These are phyloP conservation scores for Polypterus senegalus DNA, from an alignment of 2,113 vertebrate genomes.

Conservation along the genomic window DNA sequence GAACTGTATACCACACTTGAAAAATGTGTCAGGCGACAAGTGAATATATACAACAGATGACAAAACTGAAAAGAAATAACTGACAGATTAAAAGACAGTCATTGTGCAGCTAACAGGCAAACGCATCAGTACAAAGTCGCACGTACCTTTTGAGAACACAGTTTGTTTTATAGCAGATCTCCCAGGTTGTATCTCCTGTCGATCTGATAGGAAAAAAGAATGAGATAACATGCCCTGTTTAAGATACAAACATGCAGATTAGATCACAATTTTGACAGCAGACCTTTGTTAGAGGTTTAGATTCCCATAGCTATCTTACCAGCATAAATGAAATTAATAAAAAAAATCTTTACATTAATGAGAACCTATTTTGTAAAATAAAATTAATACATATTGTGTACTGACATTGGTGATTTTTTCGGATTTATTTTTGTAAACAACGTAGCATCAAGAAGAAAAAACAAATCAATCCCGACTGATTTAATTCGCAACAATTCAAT, in stretches of 20 bases:
- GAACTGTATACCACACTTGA: slow-evolving; percentile 39
- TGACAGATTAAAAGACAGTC: slow-evolving; percentile 69
- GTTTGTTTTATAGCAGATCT: slow-evolving; percentile 58
- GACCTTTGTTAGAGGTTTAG: slow-evolving; percentile 32
- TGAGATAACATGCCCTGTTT: slow-evolving; percentile 54
- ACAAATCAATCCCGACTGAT: too few species aligned
- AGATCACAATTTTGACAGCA: slow-evolving; percentile 45
- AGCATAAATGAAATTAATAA: slow-evolving; percentile 26
- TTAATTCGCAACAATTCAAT: too few species aligned
- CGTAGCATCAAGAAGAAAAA: too few species aligned
- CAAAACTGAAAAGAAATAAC: slow-evolving; percentile 54
- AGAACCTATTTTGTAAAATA: slow-evolving; percentile 11
- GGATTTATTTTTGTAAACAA: too few species aligned
- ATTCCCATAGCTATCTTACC: slow-evolving; percentile 38
- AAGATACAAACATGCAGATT: slow-evolving; percentile 66
- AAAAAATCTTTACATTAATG: slow-evolving; percentile 15
- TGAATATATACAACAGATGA: slow-evolving; percentile 50
- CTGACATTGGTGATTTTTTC: too few species aligned
- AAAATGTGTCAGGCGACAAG: slow-evolving; percentile 54
- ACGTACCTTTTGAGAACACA: slow-evolving; percentile 55
- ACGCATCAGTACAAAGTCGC: slow-evolving; percentile 52
- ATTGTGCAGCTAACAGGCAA: slow-evolving; percentile 58
- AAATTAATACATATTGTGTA: too few species aligned
- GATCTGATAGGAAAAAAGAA: slow-evolving; percentile 37
- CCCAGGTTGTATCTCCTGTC: slow-evolving; percentile 56